These are phyloP conservation scores for Catotricha subobsoleta DNA, from an alignment of 2,888 invertebrate species.

Conservation along the genomic window DNA sequence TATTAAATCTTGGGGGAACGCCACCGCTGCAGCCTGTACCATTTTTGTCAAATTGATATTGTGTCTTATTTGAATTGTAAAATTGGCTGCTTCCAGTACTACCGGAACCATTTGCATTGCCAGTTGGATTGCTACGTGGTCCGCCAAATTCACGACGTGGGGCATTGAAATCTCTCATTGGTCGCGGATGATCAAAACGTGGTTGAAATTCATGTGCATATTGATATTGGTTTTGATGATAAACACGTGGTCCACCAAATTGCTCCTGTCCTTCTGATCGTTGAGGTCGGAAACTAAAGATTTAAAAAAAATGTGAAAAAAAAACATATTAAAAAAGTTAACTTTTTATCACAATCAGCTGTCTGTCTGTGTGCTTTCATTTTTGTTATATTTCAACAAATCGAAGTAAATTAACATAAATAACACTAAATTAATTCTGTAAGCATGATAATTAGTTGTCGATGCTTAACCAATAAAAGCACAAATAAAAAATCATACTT, in stretches of 20 bases:
- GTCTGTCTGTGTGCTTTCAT: not conserved
- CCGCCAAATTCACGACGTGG: not conserved
- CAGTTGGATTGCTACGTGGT: not conserved
- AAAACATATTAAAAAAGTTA: not conserved
- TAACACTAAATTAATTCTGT: not conserved
- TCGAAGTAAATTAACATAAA: not conserved
- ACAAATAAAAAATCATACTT: too few relatives aligned
- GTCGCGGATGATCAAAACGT: constrained; percentile 1
- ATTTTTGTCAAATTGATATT: too few relatives aligned
- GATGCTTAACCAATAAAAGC: too few relatives aligned
- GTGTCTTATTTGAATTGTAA: constrained; percentile 1
- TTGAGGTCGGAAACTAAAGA: not conserved
- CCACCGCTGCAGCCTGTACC: not conserved
- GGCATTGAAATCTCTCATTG: constrained; percentile 2
- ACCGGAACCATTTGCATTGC: too few relatives aligned
- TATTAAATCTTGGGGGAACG: not conserved
- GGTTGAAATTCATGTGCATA: not conserved
- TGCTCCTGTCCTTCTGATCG: constrained; percentile 3
- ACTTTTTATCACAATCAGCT: not conserved
- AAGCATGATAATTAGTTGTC: not conserved
- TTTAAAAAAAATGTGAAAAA: not conserved
- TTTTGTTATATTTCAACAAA: not conserved
- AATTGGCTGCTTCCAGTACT: too few relatives aligned
- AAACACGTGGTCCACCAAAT: constrained; percentile 5
- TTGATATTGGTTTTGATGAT: constrained; percentile 2